Percentiles rank a stretch among this genome's conserved stretches.
Conservation (phyloP, 2,888 invertebrate species). For the Coenonympha glycerion region DNA sequence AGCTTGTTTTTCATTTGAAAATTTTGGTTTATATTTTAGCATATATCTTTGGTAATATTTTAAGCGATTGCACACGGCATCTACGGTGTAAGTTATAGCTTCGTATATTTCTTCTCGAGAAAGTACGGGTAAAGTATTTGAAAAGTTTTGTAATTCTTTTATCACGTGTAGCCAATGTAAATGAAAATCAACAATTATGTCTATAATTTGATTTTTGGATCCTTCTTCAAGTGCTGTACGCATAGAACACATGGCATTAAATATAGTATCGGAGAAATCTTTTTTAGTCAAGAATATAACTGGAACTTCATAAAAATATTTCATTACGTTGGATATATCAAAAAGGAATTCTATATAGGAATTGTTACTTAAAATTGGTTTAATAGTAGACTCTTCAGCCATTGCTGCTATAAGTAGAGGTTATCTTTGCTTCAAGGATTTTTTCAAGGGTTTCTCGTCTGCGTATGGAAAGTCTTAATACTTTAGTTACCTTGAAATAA, state of each 20-base stretch:
- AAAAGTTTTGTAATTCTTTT: constrained; percentile 52
- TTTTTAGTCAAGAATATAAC: constrained; percentile 54
- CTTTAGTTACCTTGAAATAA: too few species aligned
- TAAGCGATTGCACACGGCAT: constrained; percentile 47
- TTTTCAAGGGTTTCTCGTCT: too few species aligned
- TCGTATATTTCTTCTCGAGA: constrained; percentile 47
- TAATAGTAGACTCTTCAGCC: neutral
- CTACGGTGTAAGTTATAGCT: constrained; percentile 55
- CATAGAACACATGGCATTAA: constrained; percentile 51
- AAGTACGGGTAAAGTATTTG: constrained; percentile 37
- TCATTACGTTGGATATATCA: constrained; percentile 56
- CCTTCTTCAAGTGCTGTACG: constrained; percentile 39
- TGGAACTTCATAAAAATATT: constrained; percentile 59
- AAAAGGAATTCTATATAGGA: constrained; percentile 41
- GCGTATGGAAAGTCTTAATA: too few species aligned
- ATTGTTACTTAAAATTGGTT: neutral
- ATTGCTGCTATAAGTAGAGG: too few species aligned
- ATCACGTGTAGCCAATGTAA: constrained; percentile 58
- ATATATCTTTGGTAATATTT: constrained; percentile 56
- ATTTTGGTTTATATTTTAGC: constrained; percentile 37
- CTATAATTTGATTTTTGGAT: constrained; percentile 41
- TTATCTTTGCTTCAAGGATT: too few species aligned
- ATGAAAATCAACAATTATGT: constrained; percentile 57
- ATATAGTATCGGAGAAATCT: constrained; percentile 56
- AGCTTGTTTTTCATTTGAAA: constrained; percentile 42